phyloP scores from a whole-genome alignment of 1,140 invertebrate genomes.

The Leguminivora glycinivorella region DNA sequence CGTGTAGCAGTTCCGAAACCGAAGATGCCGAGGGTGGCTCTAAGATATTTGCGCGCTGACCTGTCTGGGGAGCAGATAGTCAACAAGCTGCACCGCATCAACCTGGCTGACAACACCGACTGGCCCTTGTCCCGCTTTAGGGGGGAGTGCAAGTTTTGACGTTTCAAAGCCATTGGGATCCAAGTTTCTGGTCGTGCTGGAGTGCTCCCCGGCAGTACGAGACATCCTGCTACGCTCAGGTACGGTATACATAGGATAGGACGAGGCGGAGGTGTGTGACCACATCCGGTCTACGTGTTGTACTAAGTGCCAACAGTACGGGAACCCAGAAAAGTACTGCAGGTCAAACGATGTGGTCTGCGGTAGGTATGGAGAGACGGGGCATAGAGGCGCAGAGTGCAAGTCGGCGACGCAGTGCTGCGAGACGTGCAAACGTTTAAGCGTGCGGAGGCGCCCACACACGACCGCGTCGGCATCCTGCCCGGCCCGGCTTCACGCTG shows the following conservation, averaged over 20 bases:
- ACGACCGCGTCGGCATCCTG: too few species aligned
- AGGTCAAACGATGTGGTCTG: too few species aligned
- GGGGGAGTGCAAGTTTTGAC: slow-evolving; percentile 8
- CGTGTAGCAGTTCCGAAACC: slow-evolving; percentile 18
- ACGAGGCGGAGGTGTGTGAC: slow-evolving; percentile 33
- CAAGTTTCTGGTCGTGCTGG: slow-evolving; percentile 10
- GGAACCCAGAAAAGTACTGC: too few species aligned
- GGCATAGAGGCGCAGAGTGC: too few species aligned
- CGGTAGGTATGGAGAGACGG: too few species aligned
- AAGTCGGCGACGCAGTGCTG: too few species aligned
- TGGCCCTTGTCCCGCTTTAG: slow-evolving; percentile 13
- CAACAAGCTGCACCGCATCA: background rate
- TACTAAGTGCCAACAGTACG: slow-evolving; percentile 41
- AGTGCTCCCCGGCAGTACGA: slow-evolving; percentile 11
- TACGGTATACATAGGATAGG: slow-evolving; percentile 34
- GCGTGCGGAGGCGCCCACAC: too few species aligned
- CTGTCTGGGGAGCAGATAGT: background rate
- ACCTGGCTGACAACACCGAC: slow-evolving; percentile 14
- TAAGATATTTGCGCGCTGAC: background rate
- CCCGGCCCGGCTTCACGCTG: too few species aligned
- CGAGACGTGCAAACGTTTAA: too few species aligned
- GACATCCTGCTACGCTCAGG: slow-evolving; percentile 19
- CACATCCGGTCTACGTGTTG: slow-evolving; percentile 36
- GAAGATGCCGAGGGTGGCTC: slow-evolving; percentile 7
- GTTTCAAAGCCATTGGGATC: background rate